Conservation (phyloP, 2,113 vertebrate species). For the Nothobranchius furzeri region DNA sequence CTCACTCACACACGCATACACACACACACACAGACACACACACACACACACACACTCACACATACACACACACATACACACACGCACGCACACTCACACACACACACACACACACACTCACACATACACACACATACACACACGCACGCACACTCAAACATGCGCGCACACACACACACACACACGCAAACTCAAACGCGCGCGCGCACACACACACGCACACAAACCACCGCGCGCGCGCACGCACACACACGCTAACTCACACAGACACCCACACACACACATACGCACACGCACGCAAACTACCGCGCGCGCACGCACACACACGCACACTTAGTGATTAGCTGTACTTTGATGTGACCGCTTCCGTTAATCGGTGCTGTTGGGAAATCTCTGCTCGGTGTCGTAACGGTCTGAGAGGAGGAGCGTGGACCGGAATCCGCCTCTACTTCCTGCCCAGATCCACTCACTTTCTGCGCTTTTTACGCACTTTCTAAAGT, state of each 20-base stretch:
- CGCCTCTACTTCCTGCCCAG: conserved; percentile 30
- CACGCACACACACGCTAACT: no score
- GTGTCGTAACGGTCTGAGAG: conserved; percentile 16
- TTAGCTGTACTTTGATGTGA: no score
- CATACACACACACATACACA: no score
- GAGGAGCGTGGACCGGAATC: conserved; percentile 50
- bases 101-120: neutral
- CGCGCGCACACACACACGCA: no score
- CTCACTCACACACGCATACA: neutral
- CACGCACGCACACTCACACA: neutral
- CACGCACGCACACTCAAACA: no score
- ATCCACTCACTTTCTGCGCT: neutral
- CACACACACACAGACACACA: neutral
- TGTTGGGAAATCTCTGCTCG: conserved; percentile 9
- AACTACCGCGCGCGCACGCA: no score
- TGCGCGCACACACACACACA: no score
- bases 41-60: neutral
- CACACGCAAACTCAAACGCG: no score
- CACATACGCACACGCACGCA: no score
- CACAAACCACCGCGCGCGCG: no score
- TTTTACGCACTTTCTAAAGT: neutral
- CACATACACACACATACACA: no score
- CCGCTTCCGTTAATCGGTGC: neutral
- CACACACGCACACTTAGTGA: neutral
- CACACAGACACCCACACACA: no score